Conservation (phyloP, 2,113 vertebrate species). For the Rostratula benghalensis region DNA sequence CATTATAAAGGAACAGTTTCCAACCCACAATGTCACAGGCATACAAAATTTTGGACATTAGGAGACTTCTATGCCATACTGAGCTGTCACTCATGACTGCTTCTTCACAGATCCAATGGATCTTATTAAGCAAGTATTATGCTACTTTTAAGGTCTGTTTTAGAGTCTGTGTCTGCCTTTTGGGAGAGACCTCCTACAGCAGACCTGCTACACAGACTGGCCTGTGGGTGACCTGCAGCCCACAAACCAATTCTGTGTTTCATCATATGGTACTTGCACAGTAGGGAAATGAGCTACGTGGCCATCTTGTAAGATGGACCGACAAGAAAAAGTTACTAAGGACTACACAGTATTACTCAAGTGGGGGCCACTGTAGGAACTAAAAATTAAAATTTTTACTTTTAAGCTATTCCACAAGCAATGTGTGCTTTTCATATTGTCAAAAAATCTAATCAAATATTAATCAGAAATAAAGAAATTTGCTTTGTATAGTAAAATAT, state of each 20-base stretch:
- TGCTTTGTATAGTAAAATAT: background rate
- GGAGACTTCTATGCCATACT: accelerated
- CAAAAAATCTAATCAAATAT: background rate
- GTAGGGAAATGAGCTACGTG: background rate
- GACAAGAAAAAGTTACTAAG: background rate
- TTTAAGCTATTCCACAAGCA: background rate
- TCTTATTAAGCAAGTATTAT: background rate
- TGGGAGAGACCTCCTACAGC: background rate
- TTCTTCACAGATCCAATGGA: background rate
- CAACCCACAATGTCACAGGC: background rate
- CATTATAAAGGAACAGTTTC: background rate
- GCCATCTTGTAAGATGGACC: background rate
- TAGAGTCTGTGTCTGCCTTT: background rate
- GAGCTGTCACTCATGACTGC: background rate
- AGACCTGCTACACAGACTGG: background rate
- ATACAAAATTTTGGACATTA: background rate
- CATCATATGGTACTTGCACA: background rate
- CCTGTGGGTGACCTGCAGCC: background rate
- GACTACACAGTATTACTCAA: background rate
- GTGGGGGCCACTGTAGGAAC: background rate
- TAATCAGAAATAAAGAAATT: background rate
- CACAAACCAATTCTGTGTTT: background rate
- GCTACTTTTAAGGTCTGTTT: background rate
- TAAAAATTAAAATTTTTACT: background rate
- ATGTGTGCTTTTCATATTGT: background rate